Evolutionary conservation across 2,797 vertebrate genomes (phyloP), one percentile per base, ranked within the genome.

Genomic region (Benthosema pterotum): DNA sequence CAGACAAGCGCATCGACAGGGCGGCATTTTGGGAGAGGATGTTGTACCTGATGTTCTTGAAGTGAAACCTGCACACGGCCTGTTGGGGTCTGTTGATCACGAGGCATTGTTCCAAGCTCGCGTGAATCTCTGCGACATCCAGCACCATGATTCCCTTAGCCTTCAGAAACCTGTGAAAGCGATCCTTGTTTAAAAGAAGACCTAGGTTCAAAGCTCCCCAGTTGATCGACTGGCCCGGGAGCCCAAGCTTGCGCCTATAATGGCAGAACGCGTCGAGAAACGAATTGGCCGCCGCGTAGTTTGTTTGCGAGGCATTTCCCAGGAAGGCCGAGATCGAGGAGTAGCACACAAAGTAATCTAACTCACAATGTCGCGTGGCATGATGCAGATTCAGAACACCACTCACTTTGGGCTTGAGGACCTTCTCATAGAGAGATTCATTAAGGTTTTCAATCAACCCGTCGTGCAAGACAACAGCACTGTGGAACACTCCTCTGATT

Each of bases 321-420:
- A 95, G 80, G 65, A 95, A 94, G 1, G 95, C 92, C 18, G 95
- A 81, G 63, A 95, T 69, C 32, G 95, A 96, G 7, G 94, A 96
- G 73, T 93, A 95, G 76, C 94, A 95, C 49, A 96, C 95, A 89
- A 96, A 96, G 74, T 92, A 94, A 78, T 96, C 95, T 0, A 96
- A 87, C 51, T 92, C 75, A 45, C 87, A 88, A 57, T 89, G 71
- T 60, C 75, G 87, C 16, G 94, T 96, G 69, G 92, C 92, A 77
- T 69, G 45, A 61, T 96, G 94, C 63, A 97, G 94, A 80, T 96
- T 96, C 56, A 97, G 50, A 9, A 76, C 93, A 16, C 95, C 95
- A 49, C 87, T 91, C 14, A 96, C 91, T 91, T 96, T 96, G 9
- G 95, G 94, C 67, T 68, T 88, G 61, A 96, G 79, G 12, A 95